Evolutionary conservation across 2,113 vertebrate genomes (phyloP), one percentile per base, ranked within the genome.

Genomic region (Rhinoptilus africanus): DNA sequence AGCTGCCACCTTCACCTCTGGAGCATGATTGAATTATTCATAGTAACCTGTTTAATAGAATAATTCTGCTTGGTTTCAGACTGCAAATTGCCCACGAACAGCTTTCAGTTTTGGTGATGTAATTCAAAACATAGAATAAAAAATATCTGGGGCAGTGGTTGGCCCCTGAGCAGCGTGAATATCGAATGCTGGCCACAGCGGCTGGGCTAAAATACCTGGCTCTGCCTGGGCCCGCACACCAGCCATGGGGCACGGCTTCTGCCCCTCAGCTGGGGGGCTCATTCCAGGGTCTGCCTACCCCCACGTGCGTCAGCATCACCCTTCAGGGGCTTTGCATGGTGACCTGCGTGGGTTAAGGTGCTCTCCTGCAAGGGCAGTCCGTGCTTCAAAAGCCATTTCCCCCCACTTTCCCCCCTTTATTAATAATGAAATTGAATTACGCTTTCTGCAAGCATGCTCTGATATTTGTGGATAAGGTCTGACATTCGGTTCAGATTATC

Each of bases 81-180:
- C 32, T 63, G 67, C 37, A 50, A 79, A 71, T 62, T 80, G 22
- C 20, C 48, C 39, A 7, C 7, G 48, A 73, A 32, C 23, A 90
- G 11, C 80, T 79, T 85, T 74, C 35, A n/a, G 4, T 28, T 73
- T 76, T 43, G 50, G 19, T 85, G 47, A 71, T 74, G 27, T 34
- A 24, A 69, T 71, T 74, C 37, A 66, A 50, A 83, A 39, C 19
- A 73, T 2, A 39, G 45, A 68, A 45, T 51, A 60, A 89, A 89
- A 32, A 34, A 17, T 12, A 24, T 0, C 35, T 26, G 34, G 16
- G 39, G 10, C 6, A 0, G 0, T 43, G 73, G 26, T 22, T 0
- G 0, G 20, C 51, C 59, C n/a, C 73, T 71, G 43, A 56, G 62
- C 39, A 9, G 14, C 26, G 28, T 7, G 17, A 53, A 5, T 8